Evolutionary conservation across 2,888 invertebrate species (phyloP).

Genomic region (Macrophya annulata): DNA sequence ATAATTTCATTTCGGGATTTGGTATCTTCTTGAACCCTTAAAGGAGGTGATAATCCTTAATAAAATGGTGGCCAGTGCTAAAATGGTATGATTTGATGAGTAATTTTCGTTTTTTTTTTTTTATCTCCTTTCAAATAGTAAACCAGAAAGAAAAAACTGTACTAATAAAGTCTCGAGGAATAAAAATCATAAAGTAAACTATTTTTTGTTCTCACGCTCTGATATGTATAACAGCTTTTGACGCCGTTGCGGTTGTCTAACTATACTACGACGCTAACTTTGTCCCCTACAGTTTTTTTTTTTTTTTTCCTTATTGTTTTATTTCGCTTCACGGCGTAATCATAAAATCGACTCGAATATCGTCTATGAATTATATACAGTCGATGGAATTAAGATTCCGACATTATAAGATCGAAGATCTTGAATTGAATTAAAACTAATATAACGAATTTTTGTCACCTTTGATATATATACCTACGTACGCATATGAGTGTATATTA

Average conservation of each 20-base stretch:
- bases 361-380: neutral
- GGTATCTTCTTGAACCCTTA: neutral
- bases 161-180: neutral
- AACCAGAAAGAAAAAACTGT: neutral
- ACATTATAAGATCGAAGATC: slow-evolving; percentile 2
- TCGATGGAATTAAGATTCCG: neutral
- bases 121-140: neutral
- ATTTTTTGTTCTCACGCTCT: slow-evolving; percentile 2
- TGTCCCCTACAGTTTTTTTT: neutral
- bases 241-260: neutral
- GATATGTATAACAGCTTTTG: neutral
- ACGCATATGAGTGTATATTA: neutral
- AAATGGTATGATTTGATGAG: slow-evolving; percentile 72
- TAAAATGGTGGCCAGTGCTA: slow-evolving; percentile 74
- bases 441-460: neutral
- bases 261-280: neutral
- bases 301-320: neutral
- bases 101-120: neutral
- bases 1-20: neutral
- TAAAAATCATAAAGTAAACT: neutral
- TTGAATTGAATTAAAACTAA: neutral
- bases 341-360: slow-evolving; percentile 1
- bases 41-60: neutral
- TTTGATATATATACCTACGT: neutral
- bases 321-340: neutral